These are phyloP conservation scores for Cataglyphis cursor DNA, from an alignment of 2,888 invertebrate species.

Conservation along the genomic window DNA sequence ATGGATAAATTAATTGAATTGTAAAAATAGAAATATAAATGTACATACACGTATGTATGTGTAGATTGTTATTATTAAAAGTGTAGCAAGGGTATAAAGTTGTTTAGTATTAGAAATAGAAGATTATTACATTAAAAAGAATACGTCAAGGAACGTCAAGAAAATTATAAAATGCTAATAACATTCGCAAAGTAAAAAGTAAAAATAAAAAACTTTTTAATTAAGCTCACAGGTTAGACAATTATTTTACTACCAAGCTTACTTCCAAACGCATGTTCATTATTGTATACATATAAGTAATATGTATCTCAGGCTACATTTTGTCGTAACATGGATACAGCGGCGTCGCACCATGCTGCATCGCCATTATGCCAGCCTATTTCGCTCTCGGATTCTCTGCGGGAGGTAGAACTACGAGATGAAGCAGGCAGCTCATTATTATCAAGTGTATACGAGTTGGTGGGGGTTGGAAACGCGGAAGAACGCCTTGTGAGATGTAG, in stretches of 20 bases:
- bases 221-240: neutral
- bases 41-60: neutral
- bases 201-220: slow-evolving; percentile 2
- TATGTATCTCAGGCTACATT: neutral
- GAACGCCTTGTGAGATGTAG: slow-evolving; percentile 31
- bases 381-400: slow-evolving; percentile 37
- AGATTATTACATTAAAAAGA: neutral
- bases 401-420: slow-evolving; percentile 18
- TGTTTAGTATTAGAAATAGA: neutral
- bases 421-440: slow-evolving; percentile 48
- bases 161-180: neutral
- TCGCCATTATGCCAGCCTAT: slow-evolving; percentile 54
- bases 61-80: too few species aligned
- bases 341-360: slow-evolving; percentile 19
- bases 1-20: neutral
- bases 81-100: too few species aligned
- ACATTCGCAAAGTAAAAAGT: neutral
- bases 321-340: neutral
- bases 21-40: neutral
- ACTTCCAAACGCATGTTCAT: neutral
- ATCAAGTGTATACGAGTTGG: neutral
- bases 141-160: neutral
- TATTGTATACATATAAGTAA: neutral
- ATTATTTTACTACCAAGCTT: neutral
- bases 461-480: slow-evolving; percentile 34